These are phyloP conservation scores for Synergus umbraculus DNA, from an alignment of 2,888 invertebrate species.

Conservation along the genomic window DNA sequence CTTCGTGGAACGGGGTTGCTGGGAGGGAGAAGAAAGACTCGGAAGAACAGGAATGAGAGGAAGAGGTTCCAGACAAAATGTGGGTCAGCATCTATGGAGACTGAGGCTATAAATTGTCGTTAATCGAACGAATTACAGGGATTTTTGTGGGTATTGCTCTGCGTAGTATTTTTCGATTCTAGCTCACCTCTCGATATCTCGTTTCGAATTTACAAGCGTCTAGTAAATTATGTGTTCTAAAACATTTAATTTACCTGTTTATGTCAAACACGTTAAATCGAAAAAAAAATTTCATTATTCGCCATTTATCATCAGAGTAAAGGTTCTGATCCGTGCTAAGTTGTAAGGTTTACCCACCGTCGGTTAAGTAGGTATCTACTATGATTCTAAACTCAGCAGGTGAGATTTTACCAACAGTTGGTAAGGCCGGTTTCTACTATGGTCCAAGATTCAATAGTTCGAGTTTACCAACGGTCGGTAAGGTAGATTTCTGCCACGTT, in stretches of 20 bases:
- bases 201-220: no score
- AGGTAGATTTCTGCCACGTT: no score
- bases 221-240: no score
- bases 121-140: conserved; percentile 56
- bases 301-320: no score
- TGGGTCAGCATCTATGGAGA: conserved; percentile 49
- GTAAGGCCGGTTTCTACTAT: no score
- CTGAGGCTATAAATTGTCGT: conserved; percentile 52
- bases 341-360: neutral
- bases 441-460: no score
- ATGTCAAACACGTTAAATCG: no score
- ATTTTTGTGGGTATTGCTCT: conserved; percentile 46
- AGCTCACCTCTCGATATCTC: neutral
- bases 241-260: neutral
- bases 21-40: neutral
- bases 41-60: conserved; percentile 22
- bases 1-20: conserved; percentile 22
- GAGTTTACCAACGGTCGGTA: no score
- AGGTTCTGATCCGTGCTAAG: neutral
- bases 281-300: no score
- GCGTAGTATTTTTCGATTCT: conserved; percentile 19
- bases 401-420: no score
- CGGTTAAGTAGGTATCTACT: no score
- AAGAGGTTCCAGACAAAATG: conserved; percentile 27
- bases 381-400: no score